Base-by-base conservation (phyloP, 2,888 invertebrate species). In the Pyrochroa serraticornis region DNA sequence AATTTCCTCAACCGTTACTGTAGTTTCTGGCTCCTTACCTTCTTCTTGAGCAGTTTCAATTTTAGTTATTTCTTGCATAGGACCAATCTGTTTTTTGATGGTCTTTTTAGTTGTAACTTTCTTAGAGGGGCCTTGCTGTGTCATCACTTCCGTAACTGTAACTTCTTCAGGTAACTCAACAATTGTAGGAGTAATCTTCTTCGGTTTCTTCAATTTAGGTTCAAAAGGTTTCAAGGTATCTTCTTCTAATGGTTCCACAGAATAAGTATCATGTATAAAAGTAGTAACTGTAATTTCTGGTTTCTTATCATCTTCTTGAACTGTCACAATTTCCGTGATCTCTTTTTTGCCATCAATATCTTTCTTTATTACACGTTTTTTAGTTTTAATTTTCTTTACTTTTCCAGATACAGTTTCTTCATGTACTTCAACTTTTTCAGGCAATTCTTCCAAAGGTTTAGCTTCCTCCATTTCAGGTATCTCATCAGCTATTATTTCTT, bases 21-120 rank as follows among this genome's bases (percentile, higher is more conserved):
- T 66, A 37, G 70, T 67, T 67, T 71, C 59, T 13, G 71, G 69
- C 72, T 69, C 38, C 62, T 80, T 77, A 44, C 79, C 80, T 52
- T 81, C 81, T 73, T 82, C 81, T 62, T 82, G 80, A 34, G 80
- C 70, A 0, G 82, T 82, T 64, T 79, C 78, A 64, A 83, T 81
- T 71, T 79, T 79, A 14, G 70, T 68, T 14, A 66, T 61, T 71
- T 78, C 70, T 64, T 71, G 46, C 46, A 69, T 73, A 3, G 71
- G 74, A 32, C 71, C 72, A 2, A 68, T 71, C 34, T 69, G 68
- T 63, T 75, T 78, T 38, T 74, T 78, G 8, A 74, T 75, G 1
- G 74, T 72, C 32, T 72, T 71, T 61, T 65, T 75, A 72, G 63
- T 70, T 39, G 68, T 58, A 33, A 66, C 51, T 58, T 67, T 66